These are phyloP conservation scores for Gobio gobio DNA, from an alignment of 2,113 vertebrate genomes.

Conservation along the genomic window DNA sequence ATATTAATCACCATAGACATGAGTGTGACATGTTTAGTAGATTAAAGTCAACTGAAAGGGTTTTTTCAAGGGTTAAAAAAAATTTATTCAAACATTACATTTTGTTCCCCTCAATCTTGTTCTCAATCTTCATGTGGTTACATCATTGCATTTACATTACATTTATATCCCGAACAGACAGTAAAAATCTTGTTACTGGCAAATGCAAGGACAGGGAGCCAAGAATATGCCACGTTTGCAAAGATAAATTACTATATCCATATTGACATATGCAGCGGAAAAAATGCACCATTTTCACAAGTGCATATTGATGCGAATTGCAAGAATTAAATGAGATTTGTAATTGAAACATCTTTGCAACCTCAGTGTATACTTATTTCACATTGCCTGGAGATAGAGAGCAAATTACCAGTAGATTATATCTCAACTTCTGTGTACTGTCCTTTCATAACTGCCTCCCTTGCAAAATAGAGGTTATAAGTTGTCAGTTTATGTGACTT, in stretches of 20 bases:
- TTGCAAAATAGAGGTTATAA: background rate
- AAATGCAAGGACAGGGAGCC: conserved; percentile 11
- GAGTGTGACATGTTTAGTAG: too few relatives aligned
- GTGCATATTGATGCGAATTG: background rate
- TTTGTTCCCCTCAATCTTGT: background rate
- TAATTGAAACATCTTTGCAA: conserved; percentile 13
- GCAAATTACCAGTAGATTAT: background rate
- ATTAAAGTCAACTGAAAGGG: too few relatives aligned
- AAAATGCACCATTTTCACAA: background rate
- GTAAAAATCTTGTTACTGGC: conserved; percentile 7
- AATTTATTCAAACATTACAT: too few relatives aligned
- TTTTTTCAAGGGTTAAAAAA: too few relatives aligned
- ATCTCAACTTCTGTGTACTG: background rate
- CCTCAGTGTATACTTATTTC: background rate
- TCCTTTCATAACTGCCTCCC: conserved; percentile 10
- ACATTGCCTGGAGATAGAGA: conserved; percentile 15
- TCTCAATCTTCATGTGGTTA: background rate
- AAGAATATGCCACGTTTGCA: background rate
- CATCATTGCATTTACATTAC: conserved; percentile 30
- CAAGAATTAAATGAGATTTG: conserved; percentile 10
- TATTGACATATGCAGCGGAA: background rate
- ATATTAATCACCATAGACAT: too few relatives aligned
- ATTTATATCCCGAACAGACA: conserved; percentile 12
- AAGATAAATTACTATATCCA: background rate
- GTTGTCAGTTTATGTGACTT: background rate